Conservation (phyloP, 2,113 vertebrate species). For the Leptosomus discolor region DNA sequence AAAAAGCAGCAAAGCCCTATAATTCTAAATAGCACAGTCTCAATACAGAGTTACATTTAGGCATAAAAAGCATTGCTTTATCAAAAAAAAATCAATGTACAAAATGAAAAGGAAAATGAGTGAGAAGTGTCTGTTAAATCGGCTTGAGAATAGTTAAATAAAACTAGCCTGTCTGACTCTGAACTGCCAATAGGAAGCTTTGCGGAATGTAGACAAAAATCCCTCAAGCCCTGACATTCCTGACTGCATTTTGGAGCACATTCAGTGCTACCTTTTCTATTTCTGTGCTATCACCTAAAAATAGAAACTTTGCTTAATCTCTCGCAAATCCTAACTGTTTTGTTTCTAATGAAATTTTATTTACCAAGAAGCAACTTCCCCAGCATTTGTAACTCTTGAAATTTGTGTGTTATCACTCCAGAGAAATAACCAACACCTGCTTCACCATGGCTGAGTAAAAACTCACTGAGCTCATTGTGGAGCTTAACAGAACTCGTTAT, state of each 20-base stretch:
- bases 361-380: background rate
- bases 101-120: background rate
- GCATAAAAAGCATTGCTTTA: background rate
- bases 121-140: background rate
- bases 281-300: background rate
- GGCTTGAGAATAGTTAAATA: background rate
- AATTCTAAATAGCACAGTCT: background rate
- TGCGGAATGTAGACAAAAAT: background rate
- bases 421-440: background rate
- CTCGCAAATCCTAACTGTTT: background rate
- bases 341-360: background rate
- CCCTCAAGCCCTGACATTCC: background rate
- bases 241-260: background rate
- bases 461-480: background rate
- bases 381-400: background rate
- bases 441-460: background rate
- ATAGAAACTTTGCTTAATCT: background rate
- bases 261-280: background rate
- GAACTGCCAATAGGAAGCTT: background rate
- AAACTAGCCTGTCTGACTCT: background rate
- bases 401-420: background rate
- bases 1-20: background rate
- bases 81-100: background rate
- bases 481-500: accelerated
- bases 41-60: background rate